These are phyloP conservation scores for Linyphia triangularis DNA, from an alignment of 2,888 invertebrate genomes.

Conservation along the genomic window DNA sequence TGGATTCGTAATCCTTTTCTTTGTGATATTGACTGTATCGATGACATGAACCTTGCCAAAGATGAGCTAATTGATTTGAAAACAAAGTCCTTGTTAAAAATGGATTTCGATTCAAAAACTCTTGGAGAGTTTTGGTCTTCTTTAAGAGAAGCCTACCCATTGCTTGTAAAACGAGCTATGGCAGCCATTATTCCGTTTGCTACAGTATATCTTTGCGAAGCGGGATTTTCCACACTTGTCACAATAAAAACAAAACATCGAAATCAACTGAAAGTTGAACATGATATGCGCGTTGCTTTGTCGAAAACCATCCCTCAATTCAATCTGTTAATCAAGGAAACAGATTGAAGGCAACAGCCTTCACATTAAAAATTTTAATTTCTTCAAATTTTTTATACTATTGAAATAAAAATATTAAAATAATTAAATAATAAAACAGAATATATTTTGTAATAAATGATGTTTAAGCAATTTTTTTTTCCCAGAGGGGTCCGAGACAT, in stretches of 20 bases:
- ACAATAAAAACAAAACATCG: conserved; percentile 64
- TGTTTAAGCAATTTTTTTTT: conserved; percentile 61
- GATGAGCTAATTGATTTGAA: too few relatives aligned
- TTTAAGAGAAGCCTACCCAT: conserved; percentile 59
- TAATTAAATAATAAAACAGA: conserved; percentile 44
- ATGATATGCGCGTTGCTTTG: conserved; percentile 56
- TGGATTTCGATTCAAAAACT: too few relatives aligned
- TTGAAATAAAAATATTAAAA: too few relatives aligned
- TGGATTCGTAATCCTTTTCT: conserved; percentile 67
- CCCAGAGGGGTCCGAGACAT: conserved; percentile 50
- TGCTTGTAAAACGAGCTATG: conserved; percentile 64
- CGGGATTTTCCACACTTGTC: conserved; percentile 57
- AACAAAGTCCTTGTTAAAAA: neutral
- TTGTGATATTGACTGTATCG: conserved; percentile 66
- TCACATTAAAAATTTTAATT: too few relatives aligned
- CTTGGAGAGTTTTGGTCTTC: too few relatives aligned
- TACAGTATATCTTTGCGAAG: conserved; percentile 60
- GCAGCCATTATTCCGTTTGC: conserved; percentile 64
- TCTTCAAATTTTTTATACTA: too few relatives aligned
- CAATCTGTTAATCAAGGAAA: conserved; percentile 59
- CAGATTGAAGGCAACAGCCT: too few relatives aligned
- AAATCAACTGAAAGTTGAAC: conserved; percentile 54
- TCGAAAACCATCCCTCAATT: conserved; percentile 62
- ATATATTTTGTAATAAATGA: conserved; percentile 57
- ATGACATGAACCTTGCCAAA: neutral